phyloP scores from a whole-genome alignment of 2,888 invertebrate species.

The Nymphalis polychloros region DNA sequence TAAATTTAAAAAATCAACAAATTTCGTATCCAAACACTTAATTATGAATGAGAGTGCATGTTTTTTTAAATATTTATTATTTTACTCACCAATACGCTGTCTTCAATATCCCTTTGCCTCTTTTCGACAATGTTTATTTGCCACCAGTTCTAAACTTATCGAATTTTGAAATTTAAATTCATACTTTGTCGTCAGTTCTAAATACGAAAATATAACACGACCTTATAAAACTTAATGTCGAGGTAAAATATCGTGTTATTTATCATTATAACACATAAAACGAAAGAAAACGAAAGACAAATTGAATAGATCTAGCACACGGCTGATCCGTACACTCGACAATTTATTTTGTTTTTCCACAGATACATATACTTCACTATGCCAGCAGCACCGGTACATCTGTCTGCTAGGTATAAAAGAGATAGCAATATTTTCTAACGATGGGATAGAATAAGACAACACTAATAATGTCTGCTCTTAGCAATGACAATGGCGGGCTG shows the following conservation, averaged over 20 bases:
- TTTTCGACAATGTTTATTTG: conserved; percentile 8
- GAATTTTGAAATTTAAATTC: conserved; percentile 27
- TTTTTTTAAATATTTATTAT: background rate
- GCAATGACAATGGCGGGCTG: conserved; percentile 43
- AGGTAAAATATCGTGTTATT: conserved; percentile 24
- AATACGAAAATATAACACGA: conserved; percentile 18
- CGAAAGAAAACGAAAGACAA: conserved; percentile 61
- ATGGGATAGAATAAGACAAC: conserved; percentile 34
- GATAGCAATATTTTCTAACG: conserved; percentile 18
- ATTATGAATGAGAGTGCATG: background rate
- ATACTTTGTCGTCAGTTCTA: conserved; percentile 22
- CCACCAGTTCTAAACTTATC: conserved; percentile 15
- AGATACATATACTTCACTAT: conserved; percentile 21
- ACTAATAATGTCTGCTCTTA: conserved; percentile 22
- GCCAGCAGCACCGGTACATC: conserved; percentile 26
- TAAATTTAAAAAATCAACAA: background rate
- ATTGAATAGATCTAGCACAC: conserved; percentile 56
- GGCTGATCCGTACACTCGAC: conserved; percentile 56
- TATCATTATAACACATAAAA: conserved; percentile 45
- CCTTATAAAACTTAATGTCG: conserved; percentile 10
- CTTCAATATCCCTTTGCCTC: background rate
- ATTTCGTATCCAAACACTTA: background rate
- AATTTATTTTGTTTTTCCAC: conserved; percentile 41
- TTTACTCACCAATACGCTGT: conserved; percentile 8
- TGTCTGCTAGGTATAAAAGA: conserved; percentile 30